Evolutionary conservation across 2,888 invertebrate genomes (phyloP), one percentile per base, ranked within the genome.

Genomic region (Penaeus monodon): DNA sequence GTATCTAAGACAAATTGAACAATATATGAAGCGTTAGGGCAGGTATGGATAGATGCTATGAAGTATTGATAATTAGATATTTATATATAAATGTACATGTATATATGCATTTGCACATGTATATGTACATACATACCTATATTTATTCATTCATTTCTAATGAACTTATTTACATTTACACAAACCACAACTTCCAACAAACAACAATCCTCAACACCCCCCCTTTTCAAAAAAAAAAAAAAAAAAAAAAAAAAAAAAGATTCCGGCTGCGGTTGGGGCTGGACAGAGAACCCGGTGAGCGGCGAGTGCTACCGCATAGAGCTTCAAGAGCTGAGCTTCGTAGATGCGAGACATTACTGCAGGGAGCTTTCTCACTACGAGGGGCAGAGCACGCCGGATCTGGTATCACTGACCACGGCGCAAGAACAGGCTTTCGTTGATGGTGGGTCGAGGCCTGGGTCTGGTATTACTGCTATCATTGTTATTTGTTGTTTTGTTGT

Each of bases 221-320:
- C 14, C 20, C n/a, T n/a, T 63, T 6, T 12, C 10, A 49, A 3
- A 49, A 3, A 49, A 14, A 57, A 14, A 57, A 57, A 57, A 57
- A 57, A 57, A 57, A 14, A 12, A 57, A 14, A 57, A 12, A 14
- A 57, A 57, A 14, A 57, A 57, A 24, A 44, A 80, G 80, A 49
- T 29, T 68, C 81, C 24, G 74, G 38, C 0, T 88, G 88, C 27
- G 88, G 88, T 2, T 65, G 64, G 17, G 86, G 73, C 44, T 88
- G 88, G 88, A 84, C 73, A 12, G 88, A 88, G 63, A 86, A 88
- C 38, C 66, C 84, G 20, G 49, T 22, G 22, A 84, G 81, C 3
- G 86, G 86, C 29, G 82, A 84, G 24, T 88, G 88, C 33, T 88
- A 88, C 84, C 82, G 83, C 8, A 33, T 88, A 14, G 76, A 79